These are phyloP conservation scores for Pygoscelis adeliae DNA, from an alignment of 2,113 vertebrate genomes.

Conservation along the genomic window DNA sequence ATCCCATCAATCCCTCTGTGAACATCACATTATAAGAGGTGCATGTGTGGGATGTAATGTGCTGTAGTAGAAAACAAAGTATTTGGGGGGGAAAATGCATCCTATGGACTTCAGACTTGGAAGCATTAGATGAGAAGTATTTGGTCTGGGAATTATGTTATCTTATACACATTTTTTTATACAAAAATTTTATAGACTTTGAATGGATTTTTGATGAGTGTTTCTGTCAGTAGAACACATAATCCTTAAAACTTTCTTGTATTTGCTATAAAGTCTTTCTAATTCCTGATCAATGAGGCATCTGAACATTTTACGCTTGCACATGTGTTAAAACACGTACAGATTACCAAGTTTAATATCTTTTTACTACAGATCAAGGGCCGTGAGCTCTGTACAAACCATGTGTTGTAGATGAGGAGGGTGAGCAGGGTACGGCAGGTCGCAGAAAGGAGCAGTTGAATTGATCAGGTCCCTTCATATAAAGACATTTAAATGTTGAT, in stretches of 20 bases:
- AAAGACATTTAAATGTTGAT: too few relatives aligned
- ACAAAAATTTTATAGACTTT: background rate
- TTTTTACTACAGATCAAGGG: background rate
- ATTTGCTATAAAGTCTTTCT: slow-evolving; percentile 17
- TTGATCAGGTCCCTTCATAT: background rate
- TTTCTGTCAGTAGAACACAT: slow-evolving; percentile 8
- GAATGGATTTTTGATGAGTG: background rate
- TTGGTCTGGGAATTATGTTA: background rate
- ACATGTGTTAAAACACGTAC: background rate
- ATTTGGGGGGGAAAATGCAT: background rate
- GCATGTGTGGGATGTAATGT: background rate
- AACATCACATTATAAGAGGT: background rate
- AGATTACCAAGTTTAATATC: background rate
- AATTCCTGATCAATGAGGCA: slow-evolving; percentile 7
- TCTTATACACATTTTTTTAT: background rate
- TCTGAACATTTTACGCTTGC: slow-evolving; percentile 45
- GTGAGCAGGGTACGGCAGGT: slow-evolving; percentile 13
- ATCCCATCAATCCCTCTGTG: background rate
- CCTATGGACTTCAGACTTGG: background rate
- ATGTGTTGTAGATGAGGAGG: background rate
- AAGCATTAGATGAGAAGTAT: background rate
- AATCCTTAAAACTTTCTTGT: slow-evolving; percentile 6
- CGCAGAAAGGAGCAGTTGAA: slow-evolving; percentile 22
- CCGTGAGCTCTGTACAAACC: background rate
- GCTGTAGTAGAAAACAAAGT: background rate